phyloP scores from a whole-genome alignment of 1,140 invertebrate genomes.

The Heliconius melpomene region DNA sequence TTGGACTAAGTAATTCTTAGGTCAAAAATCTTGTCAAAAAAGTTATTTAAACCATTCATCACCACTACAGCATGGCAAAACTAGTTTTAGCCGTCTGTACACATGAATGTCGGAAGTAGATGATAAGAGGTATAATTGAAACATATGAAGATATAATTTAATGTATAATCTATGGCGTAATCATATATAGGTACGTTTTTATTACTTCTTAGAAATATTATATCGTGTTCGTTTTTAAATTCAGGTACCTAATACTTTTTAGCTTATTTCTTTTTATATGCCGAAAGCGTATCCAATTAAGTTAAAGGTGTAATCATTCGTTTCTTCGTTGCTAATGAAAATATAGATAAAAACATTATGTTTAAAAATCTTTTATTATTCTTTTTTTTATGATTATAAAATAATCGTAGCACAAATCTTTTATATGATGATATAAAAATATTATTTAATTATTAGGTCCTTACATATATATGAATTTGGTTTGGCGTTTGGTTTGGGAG shows the following conservation, averaged over 20 bases:
- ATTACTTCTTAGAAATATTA: background rate
- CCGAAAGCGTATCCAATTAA: background rate
- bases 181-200: background rate
- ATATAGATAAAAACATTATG: no score
- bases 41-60: background rate
- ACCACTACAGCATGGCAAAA: background rate
- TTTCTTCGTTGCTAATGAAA: no score
- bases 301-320: no score
- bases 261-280: background rate
- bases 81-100: background rate
- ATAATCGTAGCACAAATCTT: no score
- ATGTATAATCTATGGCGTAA: background rate
- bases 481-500: no score
- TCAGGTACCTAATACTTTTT: background rate
- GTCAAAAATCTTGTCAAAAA: background rate
- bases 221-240: background rate
- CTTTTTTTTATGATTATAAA: no score
- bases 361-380: no score
- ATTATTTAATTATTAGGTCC: no score
- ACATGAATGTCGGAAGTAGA: background rate
- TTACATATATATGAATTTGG: no score
- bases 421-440: no score
- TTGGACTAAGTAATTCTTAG: background rate
- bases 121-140: background rate
- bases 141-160: background rate